Conservation (phyloP, 2,113 vertebrate species). For the Phocoena phocoena region DNA sequence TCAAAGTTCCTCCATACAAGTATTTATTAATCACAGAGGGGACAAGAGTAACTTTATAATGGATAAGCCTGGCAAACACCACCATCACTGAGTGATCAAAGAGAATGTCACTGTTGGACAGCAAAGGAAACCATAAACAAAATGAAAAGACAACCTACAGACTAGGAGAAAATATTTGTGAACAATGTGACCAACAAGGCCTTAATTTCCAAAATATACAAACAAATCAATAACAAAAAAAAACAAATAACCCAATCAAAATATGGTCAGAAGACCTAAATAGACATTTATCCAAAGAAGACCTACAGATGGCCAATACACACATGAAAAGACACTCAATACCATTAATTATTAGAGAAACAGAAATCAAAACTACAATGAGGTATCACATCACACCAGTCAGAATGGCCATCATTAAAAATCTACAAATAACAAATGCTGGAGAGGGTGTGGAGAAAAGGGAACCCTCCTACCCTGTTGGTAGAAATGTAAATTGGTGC, state of each 20-base stretch:
- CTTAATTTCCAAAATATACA: not conserved
- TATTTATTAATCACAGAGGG: not conserved
- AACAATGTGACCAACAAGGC: not conserved
- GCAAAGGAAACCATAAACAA: not conserved
- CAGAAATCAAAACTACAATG: not conserved
- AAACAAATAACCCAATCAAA: not conserved
- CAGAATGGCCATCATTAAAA: not conserved
- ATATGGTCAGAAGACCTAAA: not conserved
- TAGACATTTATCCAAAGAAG: not conserved
- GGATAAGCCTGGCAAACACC: not conserved
- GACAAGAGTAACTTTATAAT: not conserved
- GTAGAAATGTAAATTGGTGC: not conserved
- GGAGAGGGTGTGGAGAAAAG: not conserved
- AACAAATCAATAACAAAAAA: not conserved
- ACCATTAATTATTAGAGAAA: not conserved
- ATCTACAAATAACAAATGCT: not conserved
- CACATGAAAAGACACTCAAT: not conserved
- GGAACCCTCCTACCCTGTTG: not conserved
- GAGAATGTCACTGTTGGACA: not conserved
- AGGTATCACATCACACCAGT: not conserved
- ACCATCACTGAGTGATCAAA: not conserved
- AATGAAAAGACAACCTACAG: not conserved
- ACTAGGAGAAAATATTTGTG: not conserved
- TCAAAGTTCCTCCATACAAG: not conserved
- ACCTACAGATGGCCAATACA: not conserved